Evolutionary conservation across 2,888 invertebrate species (phyloP).

Genomic region (Ernsta delagoae): DNA sequence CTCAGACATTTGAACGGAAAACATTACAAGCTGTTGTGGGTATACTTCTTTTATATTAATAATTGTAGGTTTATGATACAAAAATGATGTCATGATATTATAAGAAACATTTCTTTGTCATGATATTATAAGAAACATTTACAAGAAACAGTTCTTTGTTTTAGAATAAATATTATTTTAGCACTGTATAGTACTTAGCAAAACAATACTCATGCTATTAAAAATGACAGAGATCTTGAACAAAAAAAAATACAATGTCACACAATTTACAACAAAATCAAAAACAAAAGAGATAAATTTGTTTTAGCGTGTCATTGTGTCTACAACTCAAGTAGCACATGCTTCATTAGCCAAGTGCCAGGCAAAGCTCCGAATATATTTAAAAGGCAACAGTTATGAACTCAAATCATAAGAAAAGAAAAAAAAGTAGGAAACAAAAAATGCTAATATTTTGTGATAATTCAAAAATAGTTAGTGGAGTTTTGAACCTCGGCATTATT

Average conservation of each 20-base stretch:
- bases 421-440: constrained; percentile 54
- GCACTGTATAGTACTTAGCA: too few species aligned
- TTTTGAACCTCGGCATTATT: constrained; percentile 84
- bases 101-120: too few species aligned
- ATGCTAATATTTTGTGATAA: constrained; percentile 43
- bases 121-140: too few species aligned
- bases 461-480: constrained; percentile 65
- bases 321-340: constrained; percentile 37
- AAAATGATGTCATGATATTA: too few species aligned
- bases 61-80: too few species aligned
- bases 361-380: constrained; percentile 30
- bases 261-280: background rate
- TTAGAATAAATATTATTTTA: too few species aligned
- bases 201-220: too few species aligned
- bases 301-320: constrained; percentile 24
- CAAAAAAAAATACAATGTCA: background rate
- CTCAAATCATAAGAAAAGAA: constrained; percentile 53
- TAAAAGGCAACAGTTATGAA: constrained; percentile 19
- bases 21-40: too few species aligned
- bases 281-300: background rate
- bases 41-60: too few species aligned
- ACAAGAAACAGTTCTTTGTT: too few species aligned
- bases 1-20: too few species aligned
- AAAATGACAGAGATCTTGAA: too few species aligned
- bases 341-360: constrained; percentile 35